A percentile compares a stretch with the other conserved stretches of the same genome.
Evolutionary conservation across 1,140 invertebrate species (phyloP).

Genomic region (Drosophila lacertosa): DNA sequence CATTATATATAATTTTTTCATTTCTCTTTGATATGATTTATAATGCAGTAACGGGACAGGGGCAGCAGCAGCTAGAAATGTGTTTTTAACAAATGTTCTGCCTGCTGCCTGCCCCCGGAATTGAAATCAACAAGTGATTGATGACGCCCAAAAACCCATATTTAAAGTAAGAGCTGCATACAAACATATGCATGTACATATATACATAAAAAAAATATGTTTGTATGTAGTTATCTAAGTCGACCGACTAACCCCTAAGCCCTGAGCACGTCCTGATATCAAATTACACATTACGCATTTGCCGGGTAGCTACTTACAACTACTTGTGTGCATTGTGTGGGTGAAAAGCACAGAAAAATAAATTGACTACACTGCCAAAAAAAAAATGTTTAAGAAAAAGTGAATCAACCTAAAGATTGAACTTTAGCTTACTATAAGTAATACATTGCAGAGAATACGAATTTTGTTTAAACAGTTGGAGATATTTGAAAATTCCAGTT

Average conservation of each 20-base stretch:
- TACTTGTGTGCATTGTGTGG: background rate
- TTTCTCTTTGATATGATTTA: constrained; percentile 57
- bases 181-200: background rate
- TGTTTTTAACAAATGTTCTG: constrained; percentile 40
- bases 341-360: background rate
- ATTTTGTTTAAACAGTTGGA: too few relatives aligned
- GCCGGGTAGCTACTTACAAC: constrained; percentile 15
- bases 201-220: background rate
- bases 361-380: constrained; percentile 26
- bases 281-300: constrained; percentile 38
- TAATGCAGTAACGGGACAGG: constrained; percentile 36
- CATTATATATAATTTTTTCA: constrained; percentile 9
- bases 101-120: constrained; percentile 16
- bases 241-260: constrained; percentile 22
- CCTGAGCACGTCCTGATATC: constrained; percentile 14
- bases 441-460: too few relatives aligned
- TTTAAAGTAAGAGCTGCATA: constrained; percentile 8
- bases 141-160: constrained; percentile 38
- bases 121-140: constrained; percentile 74
- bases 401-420: too few relatives aligned
- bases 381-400: background rate
- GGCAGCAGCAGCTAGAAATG: background rate
- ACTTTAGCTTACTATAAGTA: too few relatives aligned
- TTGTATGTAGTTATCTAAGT: constrained; percentile 5
- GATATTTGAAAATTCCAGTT: background rate